A percentile compares a stretch with the other conserved stretches of the same genome.
phyloP scores from a whole-genome alignment of 2,888 invertebrate genomes.

The Caenorhabditis imperialis region DNA sequence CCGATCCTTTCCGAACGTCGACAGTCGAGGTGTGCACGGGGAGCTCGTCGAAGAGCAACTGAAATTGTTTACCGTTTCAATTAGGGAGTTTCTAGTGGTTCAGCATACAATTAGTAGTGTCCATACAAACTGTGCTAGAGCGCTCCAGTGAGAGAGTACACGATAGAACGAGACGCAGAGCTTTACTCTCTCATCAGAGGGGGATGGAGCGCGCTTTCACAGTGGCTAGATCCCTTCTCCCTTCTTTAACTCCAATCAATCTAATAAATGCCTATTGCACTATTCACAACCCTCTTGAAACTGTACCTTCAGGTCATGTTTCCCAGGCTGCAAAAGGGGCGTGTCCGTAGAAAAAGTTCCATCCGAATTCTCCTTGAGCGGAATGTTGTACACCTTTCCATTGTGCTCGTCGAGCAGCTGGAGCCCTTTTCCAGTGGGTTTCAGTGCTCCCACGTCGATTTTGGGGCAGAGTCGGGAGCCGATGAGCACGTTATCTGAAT shows the following conservation, averaged over 20 bases:
- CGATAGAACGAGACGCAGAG: too few species aligned
- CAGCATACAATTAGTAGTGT: too few species aligned
- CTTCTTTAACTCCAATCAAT: too few species aligned
- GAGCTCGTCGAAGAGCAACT: slow-evolving; percentile 58
- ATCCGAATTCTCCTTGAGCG: slow-evolving; percentile 30
- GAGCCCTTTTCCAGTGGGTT: slow-evolving; percentile 37
- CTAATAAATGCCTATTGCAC: too few species aligned
- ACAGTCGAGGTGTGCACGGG: slow-evolving; percentile 41
- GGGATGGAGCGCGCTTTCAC: too few species aligned
- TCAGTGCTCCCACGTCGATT: slow-evolving; percentile 32
- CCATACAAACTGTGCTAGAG: too few species aligned
- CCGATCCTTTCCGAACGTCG: slow-evolving; percentile 52
- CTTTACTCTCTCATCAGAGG: too few species aligned
- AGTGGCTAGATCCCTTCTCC: too few species aligned
- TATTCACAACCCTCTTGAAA: too few species aligned
- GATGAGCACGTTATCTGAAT: slow-evolving; percentile 35
- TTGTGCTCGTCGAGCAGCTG: slow-evolving; percentile 39
- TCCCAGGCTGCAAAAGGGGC: slow-evolving; percentile 29
- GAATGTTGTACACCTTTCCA: slow-evolving; percentile 48
- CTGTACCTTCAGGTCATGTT: slow-evolving; percentile 32
- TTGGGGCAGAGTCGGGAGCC: slow-evolving; percentile 40
- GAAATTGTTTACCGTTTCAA: slow-evolving; percentile 1
- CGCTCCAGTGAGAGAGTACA: too few species aligned
- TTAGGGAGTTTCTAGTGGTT: background rate
- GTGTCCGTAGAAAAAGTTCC: slow-evolving; percentile 39